These are phyloP conservation scores for Cephus sareptanus DNA, from an alignment of 2,888 invertebrate genomes.

Conservation along the genomic window DNA sequence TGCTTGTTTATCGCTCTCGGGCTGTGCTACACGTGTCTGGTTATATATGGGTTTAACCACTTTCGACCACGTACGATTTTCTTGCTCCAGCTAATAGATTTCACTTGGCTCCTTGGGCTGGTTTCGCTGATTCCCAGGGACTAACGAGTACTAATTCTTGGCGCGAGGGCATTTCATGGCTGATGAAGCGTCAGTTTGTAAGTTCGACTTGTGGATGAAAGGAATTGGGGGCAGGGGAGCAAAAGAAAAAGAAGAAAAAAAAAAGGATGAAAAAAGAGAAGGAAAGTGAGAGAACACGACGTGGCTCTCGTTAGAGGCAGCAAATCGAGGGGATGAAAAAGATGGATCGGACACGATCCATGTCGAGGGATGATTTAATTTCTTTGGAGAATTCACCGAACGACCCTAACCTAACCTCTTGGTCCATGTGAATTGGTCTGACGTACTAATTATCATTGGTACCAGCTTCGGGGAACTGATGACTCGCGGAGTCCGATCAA, in stretches of 20 bases:
- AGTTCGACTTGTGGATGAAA: background rate
- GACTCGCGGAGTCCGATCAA: background rate
- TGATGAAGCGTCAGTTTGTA: background rate
- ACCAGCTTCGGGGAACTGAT: background rate
- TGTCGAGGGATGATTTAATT: background rate
- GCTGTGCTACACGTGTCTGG: background rate
- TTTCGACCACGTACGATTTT: background rate
- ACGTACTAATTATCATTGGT: background rate
- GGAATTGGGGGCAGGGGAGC: background rate
- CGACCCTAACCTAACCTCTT: background rate
- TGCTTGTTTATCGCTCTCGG: background rate
- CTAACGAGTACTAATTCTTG: background rate
- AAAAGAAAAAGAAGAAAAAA: background rate
- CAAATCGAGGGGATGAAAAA: background rate
- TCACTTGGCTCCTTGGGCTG: background rate
- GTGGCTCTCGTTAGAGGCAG: background rate
- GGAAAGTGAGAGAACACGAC: constrained; percentile 9
- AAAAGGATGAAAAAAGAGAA: constrained; percentile 15
- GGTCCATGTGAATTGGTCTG: background rate
- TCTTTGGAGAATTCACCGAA: background rate
- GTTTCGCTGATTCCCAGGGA: background rate
- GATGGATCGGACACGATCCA: background rate
- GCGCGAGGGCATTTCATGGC: background rate
- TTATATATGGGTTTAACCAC: background rate
- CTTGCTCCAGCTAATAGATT: background rate